Evolutionary conservation across 2,113 vertebrate species (phyloP).

Genomic region (Oriolus oriolus): DNA sequence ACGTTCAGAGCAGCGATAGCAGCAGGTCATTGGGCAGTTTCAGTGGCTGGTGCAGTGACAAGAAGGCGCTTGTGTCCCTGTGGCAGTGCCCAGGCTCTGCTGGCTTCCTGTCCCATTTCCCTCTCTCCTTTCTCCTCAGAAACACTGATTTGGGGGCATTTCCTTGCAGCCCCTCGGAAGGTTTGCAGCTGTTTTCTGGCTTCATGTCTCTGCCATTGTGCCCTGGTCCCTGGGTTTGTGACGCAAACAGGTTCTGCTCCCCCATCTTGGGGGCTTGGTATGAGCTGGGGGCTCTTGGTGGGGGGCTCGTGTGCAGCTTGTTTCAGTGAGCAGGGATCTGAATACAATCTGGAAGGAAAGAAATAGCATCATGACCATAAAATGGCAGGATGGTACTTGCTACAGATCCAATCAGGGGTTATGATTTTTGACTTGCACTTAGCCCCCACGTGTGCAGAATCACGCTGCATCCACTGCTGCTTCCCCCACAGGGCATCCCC

Average conservation of each 20-base stretch:
- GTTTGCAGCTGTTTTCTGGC: not conserved
- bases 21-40: not conserved
- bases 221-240: not conserved
- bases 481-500: not conserved
- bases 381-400: not conserved
- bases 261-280: not conserved
- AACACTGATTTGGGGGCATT: not conserved
- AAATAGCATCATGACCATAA: not conserved
- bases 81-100: accelerated
- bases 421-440: not conserved
- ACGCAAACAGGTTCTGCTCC: not conserved
- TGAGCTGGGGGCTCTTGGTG: not conserved
- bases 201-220: not conserved
- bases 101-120: not conserved
- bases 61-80: not conserved
- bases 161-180: not conserved
- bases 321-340: not conserved
- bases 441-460: not conserved
- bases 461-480: accelerated
- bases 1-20: not conserved
- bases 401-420: not conserved
- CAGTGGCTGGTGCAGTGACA: accelerated
- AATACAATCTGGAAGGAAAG: not conserved
- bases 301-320: accelerated
- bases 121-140: not conserved